phyloP scores from a whole-genome alignment of 2,888 invertebrate species.

The Lacanobia oleracea region DNA sequence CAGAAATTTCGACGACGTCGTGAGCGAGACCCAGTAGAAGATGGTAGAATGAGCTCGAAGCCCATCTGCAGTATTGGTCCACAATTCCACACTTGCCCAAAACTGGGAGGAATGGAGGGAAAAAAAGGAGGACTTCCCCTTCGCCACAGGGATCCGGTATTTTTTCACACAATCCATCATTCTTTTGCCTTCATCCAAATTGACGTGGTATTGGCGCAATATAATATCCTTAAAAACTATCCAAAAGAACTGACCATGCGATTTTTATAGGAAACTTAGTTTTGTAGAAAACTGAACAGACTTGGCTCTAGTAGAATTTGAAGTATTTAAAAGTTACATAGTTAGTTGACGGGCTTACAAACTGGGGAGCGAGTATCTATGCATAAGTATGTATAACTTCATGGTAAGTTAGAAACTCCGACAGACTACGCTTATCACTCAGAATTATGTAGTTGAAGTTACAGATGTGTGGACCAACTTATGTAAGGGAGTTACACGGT shows the following conservation, averaged over 20 bases:
- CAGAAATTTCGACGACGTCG: too few relatives aligned
- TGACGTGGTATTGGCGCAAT: background rate
- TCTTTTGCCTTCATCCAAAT: background rate
- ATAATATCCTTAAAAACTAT: too few relatives aligned
- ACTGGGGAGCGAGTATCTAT: slow-evolving; percentile 9
- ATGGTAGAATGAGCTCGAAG: too few relatives aligned
- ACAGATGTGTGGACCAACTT: slow-evolving; percentile 20
- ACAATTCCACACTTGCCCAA: background rate
- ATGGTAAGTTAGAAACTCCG: slow-evolving; percentile 33
- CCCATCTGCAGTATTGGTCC: too few relatives aligned
- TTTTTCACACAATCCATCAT: background rate
- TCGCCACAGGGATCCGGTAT: background rate
- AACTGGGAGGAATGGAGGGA: background rate
- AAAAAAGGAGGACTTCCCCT: too few relatives aligned
- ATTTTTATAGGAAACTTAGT: slow-evolving; percentile 11
- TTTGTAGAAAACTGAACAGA: slow-evolving; percentile 13
- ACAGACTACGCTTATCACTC: slow-evolving; percentile 12
- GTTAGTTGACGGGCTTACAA: slow-evolving; percentile 18
- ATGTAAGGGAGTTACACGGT: background rate
- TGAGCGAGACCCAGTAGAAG: too few relatives aligned
- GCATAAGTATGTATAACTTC: slow-evolving; percentile 1
- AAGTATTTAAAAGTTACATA: slow-evolving; percentile 39
- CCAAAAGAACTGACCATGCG: slow-evolving; percentile 3
- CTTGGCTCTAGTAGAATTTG: slow-evolving; percentile 19
- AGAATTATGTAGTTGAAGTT: slow-evolving; percentile 22